Conservation (phyloP, 2,888 invertebrate genomes). For the Drosophila aldrichi region DNA sequence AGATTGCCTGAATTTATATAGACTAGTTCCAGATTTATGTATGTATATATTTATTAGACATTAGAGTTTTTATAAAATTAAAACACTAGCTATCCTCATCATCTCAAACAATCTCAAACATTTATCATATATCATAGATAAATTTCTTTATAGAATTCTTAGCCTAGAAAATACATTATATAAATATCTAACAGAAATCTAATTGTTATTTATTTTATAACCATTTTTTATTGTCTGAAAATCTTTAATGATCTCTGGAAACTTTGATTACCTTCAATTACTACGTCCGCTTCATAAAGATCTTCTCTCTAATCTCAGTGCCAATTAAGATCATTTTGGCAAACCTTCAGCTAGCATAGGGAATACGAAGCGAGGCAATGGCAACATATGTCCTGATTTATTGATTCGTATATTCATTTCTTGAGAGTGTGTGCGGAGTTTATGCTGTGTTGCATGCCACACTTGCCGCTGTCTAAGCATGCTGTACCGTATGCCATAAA, state of each 20-base stretch:
- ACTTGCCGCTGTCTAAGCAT: slow-evolving; percentile 70
- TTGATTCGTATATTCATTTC: slow-evolving; percentile 43
- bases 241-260: background rate
- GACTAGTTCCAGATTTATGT: too few species aligned
- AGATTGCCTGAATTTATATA: too few species aligned
- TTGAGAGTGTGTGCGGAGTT: slow-evolving; percentile 25
- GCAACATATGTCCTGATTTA: slow-evolving; percentile 48
- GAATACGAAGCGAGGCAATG: background rate
- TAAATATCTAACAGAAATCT: too few species aligned
- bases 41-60: too few species aligned
- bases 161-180: too few species aligned
- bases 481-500: slow-evolving; percentile 64
- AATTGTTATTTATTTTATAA: too few species aligned
- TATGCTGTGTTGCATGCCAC: slow-evolving; percentile 48
- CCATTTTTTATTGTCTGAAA: background rate
- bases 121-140: too few species aligned
- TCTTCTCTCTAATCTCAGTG: background rate
- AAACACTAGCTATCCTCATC: too few species aligned
- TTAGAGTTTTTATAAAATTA: too few species aligned
- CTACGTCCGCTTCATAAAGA: background rate
- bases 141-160: too few species aligned
- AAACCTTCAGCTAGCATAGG: background rate
- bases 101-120: too few species aligned
- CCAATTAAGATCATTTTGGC: slow-evolving; percentile 14
- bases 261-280: background rate